Base-by-base conservation (phyloP, 2,888 invertebrate genomes). In the Portevinia maculata region DNA sequence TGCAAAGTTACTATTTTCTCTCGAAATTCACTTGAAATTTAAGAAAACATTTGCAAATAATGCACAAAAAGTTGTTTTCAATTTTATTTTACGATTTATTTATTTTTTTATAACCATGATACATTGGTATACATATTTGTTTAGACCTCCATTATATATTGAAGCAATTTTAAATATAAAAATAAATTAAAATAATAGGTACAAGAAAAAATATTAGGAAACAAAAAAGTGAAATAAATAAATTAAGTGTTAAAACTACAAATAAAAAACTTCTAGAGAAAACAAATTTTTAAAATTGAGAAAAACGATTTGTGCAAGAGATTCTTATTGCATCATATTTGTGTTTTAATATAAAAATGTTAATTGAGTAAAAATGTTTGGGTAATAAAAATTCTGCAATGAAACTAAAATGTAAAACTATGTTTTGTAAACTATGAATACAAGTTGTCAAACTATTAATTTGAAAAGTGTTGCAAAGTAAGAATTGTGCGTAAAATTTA, bases 21-120 rank as follows among this genome's bases (percentile, higher is more conserved):
- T 50, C 44, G n/a, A 71, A 46, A 24, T 24, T 73, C 39, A 46
- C 7, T 34, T 71, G 60, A 7, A 60, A 50, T 39, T 32, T 52
- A 19, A 13, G 17, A 71, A 64, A 75, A 70, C 55, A 65, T 85
- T 87, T 87, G 88, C 88, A 89, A 86, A 87, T 67, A 86, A 87
- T 88, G 90, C 90, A 90, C 89, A 89, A 89, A 89, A 87, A 87
- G 90, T 89, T 90, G 87, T 89, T 90, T 89, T 90, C 89, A 89
- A 89, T 89, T 88, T 88, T 87, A 85, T 30, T 8, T 39, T 24
- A 5, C 0, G 17, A 41, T 8, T 21, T 57, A 13, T 30, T 21
- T 15, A 19, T 53, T 62, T 64, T 9, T 34, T 48, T 70, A 17
- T 44, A 52, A 60, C 73, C 67, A 69, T 65, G 52, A 59, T 44